phyloP scores from a whole-genome alignment of 2,113 vertebrate genomes.

The Pao palembangensis region DNA sequence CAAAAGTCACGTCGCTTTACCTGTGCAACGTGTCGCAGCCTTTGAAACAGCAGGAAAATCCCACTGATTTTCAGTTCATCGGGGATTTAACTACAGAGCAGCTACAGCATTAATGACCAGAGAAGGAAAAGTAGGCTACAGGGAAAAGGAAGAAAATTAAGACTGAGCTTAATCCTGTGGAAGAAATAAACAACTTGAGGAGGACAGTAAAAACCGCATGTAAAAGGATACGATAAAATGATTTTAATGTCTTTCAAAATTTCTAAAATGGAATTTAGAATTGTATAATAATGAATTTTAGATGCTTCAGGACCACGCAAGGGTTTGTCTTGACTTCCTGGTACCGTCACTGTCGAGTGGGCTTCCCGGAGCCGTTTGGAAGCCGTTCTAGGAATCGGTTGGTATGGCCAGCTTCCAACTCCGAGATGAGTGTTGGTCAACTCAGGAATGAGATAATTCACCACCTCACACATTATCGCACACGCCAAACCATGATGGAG shows the following conservation, averaged over 20 bases:
- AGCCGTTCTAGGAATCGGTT: too few relatives aligned
- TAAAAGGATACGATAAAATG: constrained; percentile 7
- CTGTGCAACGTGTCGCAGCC: background rate
- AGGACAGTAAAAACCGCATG: background rate
- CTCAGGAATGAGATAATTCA: background rate
- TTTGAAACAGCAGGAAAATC: constrained; percentile 14
- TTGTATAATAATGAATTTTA: too few relatives aligned
- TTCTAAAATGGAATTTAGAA: too few relatives aligned
- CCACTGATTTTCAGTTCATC: constrained; percentile 46
- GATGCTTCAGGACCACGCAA: background rate
- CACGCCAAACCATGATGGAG: background rate
- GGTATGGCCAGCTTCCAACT: background rate
- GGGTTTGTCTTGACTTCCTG: background rate
- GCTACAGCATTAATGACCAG: constrained; percentile 48
- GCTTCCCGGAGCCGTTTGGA: too few relatives aligned
- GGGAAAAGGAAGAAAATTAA: constrained; percentile 46
- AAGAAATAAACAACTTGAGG: constrained; percentile 45
- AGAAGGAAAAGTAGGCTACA: constrained; percentile 52
- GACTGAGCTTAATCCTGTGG: constrained; percentile 55
- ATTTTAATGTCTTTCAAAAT: constrained; percentile 10
- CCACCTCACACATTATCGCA: background rate
- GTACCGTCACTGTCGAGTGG: too few relatives aligned
- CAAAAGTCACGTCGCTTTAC: constrained; percentile 17
- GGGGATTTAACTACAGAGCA: constrained; percentile 40
- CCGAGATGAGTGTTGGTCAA: background rate